Conservation (phyloP, 2,113 vertebrate species). For the Pseudorasbora parva region DNA sequence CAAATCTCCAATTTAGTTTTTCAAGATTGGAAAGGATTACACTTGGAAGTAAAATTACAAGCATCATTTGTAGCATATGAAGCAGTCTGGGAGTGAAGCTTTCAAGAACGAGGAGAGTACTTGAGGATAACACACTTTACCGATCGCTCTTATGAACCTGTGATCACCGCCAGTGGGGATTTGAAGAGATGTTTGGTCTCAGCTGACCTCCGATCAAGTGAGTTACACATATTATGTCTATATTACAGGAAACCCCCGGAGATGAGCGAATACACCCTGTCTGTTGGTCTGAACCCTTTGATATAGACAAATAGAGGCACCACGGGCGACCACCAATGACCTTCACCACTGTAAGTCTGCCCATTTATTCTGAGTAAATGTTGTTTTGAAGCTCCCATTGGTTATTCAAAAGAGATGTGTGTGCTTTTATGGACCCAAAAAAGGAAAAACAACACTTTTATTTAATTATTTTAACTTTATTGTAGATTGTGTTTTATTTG, state of each 20-base stretch:
- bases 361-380: constrained; percentile 8
- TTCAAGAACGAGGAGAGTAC: neutral
- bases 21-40: neutral
- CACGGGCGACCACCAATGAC: constrained; percentile 71
- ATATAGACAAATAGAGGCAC: constrained; percentile 29
- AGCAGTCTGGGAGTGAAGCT: neutral
- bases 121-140: constrained; percentile 17
- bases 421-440: neutral
- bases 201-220: constrained; percentile 8
- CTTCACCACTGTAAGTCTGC: constrained; percentile 71
- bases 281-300: constrained; percentile 41
- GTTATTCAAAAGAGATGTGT: neutral
- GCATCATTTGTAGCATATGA: neutral
- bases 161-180: constrained; percentile 11
- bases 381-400: neutral
- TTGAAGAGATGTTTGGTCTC: neutral
- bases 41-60: constrained; percentile 14
- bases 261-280: constrained; percentile 28
- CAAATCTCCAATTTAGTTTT: neutral
- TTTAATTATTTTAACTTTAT: neutral
- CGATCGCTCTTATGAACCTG: neutral
- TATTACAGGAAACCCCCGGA: constrained; percentile 38
- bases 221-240: constrained; percentile 17
- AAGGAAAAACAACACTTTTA: neutral
- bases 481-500: neutral